Base-by-base conservation (phyloP, 2,888 invertebrate genomes). In the Epinotia demarniana region DNA sequence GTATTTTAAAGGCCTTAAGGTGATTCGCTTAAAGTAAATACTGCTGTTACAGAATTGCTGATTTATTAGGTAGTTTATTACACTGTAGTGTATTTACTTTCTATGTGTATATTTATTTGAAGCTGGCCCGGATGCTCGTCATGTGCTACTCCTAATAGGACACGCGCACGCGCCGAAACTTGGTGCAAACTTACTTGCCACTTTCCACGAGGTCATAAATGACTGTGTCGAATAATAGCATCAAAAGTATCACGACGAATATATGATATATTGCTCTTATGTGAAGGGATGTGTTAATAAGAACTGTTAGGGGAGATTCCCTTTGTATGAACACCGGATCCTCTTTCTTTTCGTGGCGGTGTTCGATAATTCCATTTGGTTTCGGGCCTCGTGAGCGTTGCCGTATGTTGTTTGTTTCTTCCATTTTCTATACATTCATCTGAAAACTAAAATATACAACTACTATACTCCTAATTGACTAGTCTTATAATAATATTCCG, bases 191-290 rank as follows among this genome's bases (percentile, higher is more conserved):
- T 96, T 94, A 97, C 98, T 95, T 95, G 89, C 97, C 97, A 78
- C 95, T 95, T 78, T 96, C 96, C 74, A 97, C 92, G 82, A 97
- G 95, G 85, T 98, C 98, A 82, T 96, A 95, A 13, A 96, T 93
- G 23, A 96, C 92, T 8, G 97, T 97, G 82, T 98, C 96, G 73
- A 97, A 90, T 69, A 97, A 95, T 78, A 98, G 92, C 53, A 96
- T 92, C 71, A 97, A 93, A 53, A 98, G 92, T 79, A 97, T 96
- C 19, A 96, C 97, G 64, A 97, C 95, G 89, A 98, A 98, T 79
- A 98, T 96, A 86, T 98, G 97, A 87, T 98, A 97, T 80, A 98
- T 96, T 3, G 98, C 97, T 82, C 95, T 95, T 82, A 98, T 96
- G 89, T 98, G 98, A 70, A 96, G 95, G 0, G 92, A 92, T 68